phyloP scores from a whole-genome alignment of 2,888 invertebrate species.

The Mongoloraphidia duomilia region DNA sequence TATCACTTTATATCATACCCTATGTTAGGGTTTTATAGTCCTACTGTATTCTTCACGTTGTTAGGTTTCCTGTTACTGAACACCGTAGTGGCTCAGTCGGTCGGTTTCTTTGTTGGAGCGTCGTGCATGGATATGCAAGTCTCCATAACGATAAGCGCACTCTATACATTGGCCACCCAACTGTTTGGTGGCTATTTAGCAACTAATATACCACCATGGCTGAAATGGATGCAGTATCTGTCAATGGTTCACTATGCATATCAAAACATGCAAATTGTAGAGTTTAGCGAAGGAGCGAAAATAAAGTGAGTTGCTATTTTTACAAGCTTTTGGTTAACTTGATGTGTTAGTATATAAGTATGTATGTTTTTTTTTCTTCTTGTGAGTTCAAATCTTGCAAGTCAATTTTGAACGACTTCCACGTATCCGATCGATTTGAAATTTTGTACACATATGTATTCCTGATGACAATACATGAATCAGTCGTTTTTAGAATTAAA shows the following conservation, averaged over 20 bases:
- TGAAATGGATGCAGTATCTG: constrained; percentile 59
- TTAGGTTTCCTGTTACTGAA: constrained; percentile 54
- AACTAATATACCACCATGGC: constrained; percentile 55
- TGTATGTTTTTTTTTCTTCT: too few relatives aligned
- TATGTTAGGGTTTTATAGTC: constrained; percentile 50
- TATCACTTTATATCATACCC: constrained; percentile 66
- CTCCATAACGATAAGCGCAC: constrained; percentile 60
- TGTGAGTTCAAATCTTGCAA: too few relatives aligned
- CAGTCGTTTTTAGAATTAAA: too few relatives aligned
- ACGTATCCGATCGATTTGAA: too few relatives aligned
- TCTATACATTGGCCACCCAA: constrained; percentile 63
- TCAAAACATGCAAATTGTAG: constrained; percentile 67
- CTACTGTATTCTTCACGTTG: constrained; percentile 51
- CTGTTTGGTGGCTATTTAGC: constrained; percentile 63
- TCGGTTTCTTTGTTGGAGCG: constrained; percentile 65
- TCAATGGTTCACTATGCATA: constrained; percentile 70
- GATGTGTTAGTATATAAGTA: too few relatives aligned
- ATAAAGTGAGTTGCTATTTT: constrained; percentile 40
- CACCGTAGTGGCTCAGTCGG: constrained; percentile 62
- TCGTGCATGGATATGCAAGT: constrained; percentile 64
- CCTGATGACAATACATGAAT: too few relatives aligned
- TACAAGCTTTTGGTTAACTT: too few relatives aligned
- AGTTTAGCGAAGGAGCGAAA: constrained; percentile 53
- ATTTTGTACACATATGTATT: too few relatives aligned
- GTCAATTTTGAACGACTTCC: too few relatives aligned